These are phyloP conservation scores for Brenthis hecate DNA, from an alignment of 2,888 invertebrate genomes.

Conservation along the genomic window DNA sequence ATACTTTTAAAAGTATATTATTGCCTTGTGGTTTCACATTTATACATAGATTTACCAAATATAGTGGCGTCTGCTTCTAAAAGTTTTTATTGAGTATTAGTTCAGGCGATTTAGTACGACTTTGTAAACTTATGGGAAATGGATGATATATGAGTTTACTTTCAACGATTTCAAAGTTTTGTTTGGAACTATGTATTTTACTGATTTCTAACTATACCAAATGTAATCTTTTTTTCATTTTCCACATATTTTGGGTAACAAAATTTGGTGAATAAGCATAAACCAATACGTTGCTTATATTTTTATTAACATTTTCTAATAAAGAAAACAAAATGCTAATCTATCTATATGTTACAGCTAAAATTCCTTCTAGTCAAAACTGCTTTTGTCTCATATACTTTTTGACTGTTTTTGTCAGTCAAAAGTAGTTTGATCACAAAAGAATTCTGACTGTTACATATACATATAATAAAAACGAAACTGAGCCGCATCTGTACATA, in stretches of 20 bases:
- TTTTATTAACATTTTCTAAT: not conserved
- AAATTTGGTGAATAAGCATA: too few relatives aligned
- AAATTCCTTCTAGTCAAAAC: too few relatives aligned
- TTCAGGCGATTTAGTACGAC: conserved; percentile 18
- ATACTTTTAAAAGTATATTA: too few relatives aligned
- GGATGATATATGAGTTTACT: conserved; percentile 19
- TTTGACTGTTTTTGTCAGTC: too few relatives aligned
- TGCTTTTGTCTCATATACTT: too few relatives aligned
- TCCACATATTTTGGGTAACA: not conserved
- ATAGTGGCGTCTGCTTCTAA: conserved; percentile 3
- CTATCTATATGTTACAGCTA: not conserved
- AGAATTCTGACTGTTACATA: not conserved
- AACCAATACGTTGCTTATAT: too few relatives aligned
- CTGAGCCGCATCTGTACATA: too few relatives aligned
- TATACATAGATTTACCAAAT: not conserved
- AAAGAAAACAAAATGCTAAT: too few relatives aligned
- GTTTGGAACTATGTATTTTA: conserved; percentile 16
- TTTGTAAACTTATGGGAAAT: conserved; percentile 20
- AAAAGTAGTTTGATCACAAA: too few relatives aligned
- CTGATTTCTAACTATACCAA: conserved; percentile 1
- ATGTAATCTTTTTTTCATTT: not conserved
- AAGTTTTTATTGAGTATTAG: conserved; percentile 18
- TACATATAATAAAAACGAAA: too few relatives aligned
- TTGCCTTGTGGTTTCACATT: not conserved
- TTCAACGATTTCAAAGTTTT: conserved; percentile 17